These are phyloP conservation scores for Epinephelus moara DNA, from an alignment of 2,113 vertebrate genomes.

Conservation along the genomic window DNA sequence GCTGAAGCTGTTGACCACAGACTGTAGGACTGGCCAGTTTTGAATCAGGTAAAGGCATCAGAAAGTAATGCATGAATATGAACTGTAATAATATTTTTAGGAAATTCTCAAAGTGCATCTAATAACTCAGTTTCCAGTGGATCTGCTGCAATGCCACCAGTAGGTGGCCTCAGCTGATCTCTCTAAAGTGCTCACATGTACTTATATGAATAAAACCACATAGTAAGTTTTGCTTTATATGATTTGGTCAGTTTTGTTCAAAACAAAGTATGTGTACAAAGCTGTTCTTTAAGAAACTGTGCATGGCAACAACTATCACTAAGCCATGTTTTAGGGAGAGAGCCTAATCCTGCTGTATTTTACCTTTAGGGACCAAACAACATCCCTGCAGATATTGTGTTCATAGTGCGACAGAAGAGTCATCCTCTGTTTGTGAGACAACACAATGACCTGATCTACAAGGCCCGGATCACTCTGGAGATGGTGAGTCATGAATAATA, in stretches of 20 bases:
- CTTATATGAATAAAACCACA: background rate
- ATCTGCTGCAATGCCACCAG: background rate
- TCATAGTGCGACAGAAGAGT: constrained; percentile 90
- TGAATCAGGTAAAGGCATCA: background rate
- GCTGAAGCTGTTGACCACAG: background rate
- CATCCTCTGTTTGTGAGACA: constrained; percentile 88
- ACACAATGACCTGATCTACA: constrained; percentile 85
- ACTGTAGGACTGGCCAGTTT: background rate
- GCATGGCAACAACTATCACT: background rate
- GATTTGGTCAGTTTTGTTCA: background rate
- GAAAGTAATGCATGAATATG: background rate
- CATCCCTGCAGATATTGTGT: constrained; percentile 94
- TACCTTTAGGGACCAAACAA: constrained; percentile 89
- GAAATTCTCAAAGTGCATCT: background rate
- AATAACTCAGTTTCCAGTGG: background rate
- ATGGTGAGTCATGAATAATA: constrained; percentile 84
- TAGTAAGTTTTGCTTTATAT: background rate
- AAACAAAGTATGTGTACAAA: background rate
- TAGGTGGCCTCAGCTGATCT: constrained; percentile 29
- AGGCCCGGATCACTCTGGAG: constrained; percentile 80
- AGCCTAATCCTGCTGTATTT: constrained; percentile 16
- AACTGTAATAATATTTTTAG: background rate
- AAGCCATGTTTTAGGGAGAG: background rate
- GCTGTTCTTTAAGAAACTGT: background rate
- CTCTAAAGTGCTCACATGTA: background rate